phyloP scores from a whole-genome alignment of 1,140 invertebrate genomes.

The Dreissena polymorpha region DNA sequence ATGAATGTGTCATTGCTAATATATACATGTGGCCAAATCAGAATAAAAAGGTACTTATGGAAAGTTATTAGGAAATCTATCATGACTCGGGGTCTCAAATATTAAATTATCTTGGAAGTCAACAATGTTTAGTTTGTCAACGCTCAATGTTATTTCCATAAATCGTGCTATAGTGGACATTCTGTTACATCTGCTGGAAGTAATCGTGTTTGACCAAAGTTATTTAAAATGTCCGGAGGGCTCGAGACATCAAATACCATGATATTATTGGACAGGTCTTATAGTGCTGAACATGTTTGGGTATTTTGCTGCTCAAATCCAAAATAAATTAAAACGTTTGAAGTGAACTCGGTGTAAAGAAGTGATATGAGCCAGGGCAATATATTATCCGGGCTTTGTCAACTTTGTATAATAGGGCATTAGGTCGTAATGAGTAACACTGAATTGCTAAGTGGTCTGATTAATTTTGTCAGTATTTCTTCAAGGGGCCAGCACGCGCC shows the following conservation, averaged over 20 bases:
- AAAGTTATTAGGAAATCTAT: too few species aligned
- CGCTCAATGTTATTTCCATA: too few species aligned
- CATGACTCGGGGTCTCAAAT: too few species aligned
- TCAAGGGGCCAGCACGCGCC: constrained; percentile 40
- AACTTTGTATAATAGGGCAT: constrained; percentile 44
- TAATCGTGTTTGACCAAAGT: not conserved
- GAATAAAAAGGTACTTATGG: too few species aligned
- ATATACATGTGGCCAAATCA: too few species aligned
- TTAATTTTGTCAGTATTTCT: constrained; percentile 34
- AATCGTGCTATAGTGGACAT: too few species aligned
- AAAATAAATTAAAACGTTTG: constrained; percentile 52
- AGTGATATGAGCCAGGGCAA: constrained; percentile 36
- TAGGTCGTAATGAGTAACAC: constrained; percentile 35
- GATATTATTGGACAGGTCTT: not conserved
- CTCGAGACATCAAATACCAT: not conserved
- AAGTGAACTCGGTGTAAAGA: constrained; percentile 24
- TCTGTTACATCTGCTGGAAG: not conserved
- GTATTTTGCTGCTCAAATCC: constrained; percentile 21
- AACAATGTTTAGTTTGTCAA: too few species aligned
- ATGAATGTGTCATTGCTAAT: too few species aligned
- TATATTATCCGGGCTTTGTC: constrained; percentile 35
- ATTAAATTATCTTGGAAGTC: too few species aligned
- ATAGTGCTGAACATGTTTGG: constrained; percentile 42
- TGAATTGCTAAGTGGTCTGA: constrained; percentile 38
- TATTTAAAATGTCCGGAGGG: not conserved